Evolutionary conservation across 2,797 vertebrate genomes (phyloP).

Genomic region (Gephyroberyx darwinii): DNA sequence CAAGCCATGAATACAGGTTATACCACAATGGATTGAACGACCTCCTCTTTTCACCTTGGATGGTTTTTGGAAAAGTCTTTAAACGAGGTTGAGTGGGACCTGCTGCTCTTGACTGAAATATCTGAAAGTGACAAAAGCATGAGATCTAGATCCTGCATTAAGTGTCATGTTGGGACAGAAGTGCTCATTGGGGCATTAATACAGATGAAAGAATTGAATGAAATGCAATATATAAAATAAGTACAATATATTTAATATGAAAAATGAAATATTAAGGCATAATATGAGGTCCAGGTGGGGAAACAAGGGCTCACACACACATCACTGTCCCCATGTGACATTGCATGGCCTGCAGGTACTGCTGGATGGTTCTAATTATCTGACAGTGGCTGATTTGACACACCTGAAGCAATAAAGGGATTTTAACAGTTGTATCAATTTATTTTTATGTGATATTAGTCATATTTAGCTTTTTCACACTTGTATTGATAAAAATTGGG

Average conservation of each 20-base stretch:
- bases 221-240: conserved; percentile 1
- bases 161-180: neutral
- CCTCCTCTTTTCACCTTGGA: conserved; percentile 2
- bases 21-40: conserved; percentile 23
- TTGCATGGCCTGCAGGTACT: neutral
- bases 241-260: conserved; percentile 12
- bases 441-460: neutral
- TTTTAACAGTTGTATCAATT: neutral
- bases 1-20: conserved; percentile 14
- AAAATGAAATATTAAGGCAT: conserved; percentile 13
- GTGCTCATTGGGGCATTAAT: neutral
- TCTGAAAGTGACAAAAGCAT: conserved; percentile 14
- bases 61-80: conserved; percentile 3
- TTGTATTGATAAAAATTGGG: conserved; percentile 27
- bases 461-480: conserved; percentile 44
- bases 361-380: neutral
- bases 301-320: conserved; percentile 22
- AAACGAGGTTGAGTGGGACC: conserved; percentile 12
- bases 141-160: conserved; percentile 9
- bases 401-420: conserved; percentile 4
- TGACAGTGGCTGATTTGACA: conserved; percentile 1
- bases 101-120: conserved; percentile 26
- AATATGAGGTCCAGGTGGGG: conserved; percentile 8
- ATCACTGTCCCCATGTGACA: conserved; percentile 3
- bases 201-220: neutral